Evolutionary conservation across 2,113 vertebrate species (phyloP).

Genomic region (Brachyhypopomus gauderio): DNA sequence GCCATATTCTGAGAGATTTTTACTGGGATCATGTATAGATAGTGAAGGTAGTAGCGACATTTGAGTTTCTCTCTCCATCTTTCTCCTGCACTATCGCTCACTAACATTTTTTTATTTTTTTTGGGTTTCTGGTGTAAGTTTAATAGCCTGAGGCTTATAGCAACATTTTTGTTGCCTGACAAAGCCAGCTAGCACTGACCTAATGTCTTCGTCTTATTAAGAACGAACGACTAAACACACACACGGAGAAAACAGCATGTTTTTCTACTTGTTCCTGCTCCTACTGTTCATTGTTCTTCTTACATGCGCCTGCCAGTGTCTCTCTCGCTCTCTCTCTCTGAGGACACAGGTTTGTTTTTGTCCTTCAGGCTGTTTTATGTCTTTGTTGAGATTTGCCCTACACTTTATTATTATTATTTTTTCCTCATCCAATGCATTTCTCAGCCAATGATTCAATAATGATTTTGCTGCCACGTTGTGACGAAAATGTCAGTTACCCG

Average conservation of each 20-base stretch:
- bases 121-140: background rate
- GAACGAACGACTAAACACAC: background rate
- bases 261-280: background rate
- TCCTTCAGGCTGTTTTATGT: background rate
- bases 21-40: too few species aligned
- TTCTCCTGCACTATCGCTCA: background rate
- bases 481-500: background rate
- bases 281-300: background rate
- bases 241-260: background rate
- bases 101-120: background rate
- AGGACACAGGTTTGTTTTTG: background rate
- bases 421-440: background rate
- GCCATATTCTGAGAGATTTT: too few species aligned
- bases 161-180: background rate
- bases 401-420: too few species aligned
- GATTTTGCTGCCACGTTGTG: background rate
- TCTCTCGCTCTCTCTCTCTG: slow-evolving; percentile 11
- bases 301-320: background rate
- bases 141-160: slow-evolving; percentile 2
- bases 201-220: background rate
- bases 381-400: slow-evolving; percentile 4
- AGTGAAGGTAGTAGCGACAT: too few species aligned
- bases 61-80: background rate
- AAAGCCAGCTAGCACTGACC: background rate
- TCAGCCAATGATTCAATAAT: background rate